phyloP scores from a whole-genome alignment of 2,888 invertebrate species.

The Drosophila pseudotalamancana region DNA sequence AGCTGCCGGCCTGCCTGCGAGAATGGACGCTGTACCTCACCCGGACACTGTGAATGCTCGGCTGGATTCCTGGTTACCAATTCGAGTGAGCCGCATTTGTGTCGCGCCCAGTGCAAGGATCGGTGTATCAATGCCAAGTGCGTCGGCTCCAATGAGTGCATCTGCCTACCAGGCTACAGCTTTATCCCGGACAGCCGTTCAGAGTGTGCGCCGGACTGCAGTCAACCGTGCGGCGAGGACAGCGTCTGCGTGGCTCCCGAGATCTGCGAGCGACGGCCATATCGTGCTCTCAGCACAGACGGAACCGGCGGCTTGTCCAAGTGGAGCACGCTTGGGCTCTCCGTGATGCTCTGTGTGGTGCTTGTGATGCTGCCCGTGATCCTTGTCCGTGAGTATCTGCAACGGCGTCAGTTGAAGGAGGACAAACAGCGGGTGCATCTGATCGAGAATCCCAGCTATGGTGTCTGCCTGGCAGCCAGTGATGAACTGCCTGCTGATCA shows the following conservation, averaged over 20 bases:
- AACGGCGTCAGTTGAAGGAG: constrained; percentile 48
- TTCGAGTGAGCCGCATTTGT: constrained; percentile 71
- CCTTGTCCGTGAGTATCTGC: constrained; percentile 64
- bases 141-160: constrained; percentile 86
- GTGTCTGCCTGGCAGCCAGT: constrained; percentile 64
- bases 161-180: constrained; percentile 84
- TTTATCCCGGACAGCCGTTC: constrained; percentile 66
- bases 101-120: constrained; percentile 70
- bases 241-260: constrained; percentile 75
- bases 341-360: constrained; percentile 64
- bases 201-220: constrained; percentile 81
- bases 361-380: constrained; percentile 65
- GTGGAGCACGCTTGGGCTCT: constrained; percentile 63
- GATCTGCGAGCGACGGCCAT: constrained; percentile 83
- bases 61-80: constrained; percentile 79
- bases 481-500: constrained; percentile 54
- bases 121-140: constrained; percentile 85
- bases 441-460: constrained; percentile 80
- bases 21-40: constrained; percentile 84
- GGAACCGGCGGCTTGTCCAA: constrained; percentile 19
- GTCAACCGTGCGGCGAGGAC: constrained; percentile 78
- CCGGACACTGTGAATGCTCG: constrained; percentile 85
- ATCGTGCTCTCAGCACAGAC: constrained; percentile 23
- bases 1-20: constrained; percentile 80
- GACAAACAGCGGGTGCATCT: constrained; percentile 76